Evolutionary conservation across 2,797 vertebrate genomes (phyloP).

Genomic region (Cyprinodon diabolis): DNA sequence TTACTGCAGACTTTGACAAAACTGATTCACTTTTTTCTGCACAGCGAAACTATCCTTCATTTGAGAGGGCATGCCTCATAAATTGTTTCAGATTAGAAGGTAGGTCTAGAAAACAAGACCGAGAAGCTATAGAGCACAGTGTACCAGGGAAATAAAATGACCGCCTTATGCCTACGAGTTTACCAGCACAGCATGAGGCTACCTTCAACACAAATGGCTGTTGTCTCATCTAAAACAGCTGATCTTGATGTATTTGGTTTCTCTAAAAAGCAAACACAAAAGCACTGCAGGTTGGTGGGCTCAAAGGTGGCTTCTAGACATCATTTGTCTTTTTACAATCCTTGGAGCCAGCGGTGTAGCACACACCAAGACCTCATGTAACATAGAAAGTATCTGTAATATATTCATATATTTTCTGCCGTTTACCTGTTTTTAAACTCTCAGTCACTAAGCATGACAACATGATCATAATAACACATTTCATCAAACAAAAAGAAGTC

Average conservation of each 20-base stretch:
- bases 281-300: constrained; percentile 53
- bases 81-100: constrained; percentile 40
- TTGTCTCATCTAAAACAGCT: constrained; percentile 36
- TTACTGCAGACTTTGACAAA: constrained; percentile 53
- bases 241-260: constrained; percentile 68
- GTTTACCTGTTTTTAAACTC: constrained; percentile 71
- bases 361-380: constrained; percentile 42
- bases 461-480: constrained; percentile 84
- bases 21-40: constrained; percentile 42
- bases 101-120: constrained; percentile 41
- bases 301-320: constrained; percentile 37
- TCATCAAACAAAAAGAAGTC: constrained; percentile 81
- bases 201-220: constrained; percentile 32
- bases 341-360: constrained; percentile 39
- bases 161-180: constrained; percentile 26
- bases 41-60: constrained; percentile 46
- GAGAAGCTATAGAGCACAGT: constrained; percentile 26
- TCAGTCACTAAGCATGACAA: constrained; percentile 81
- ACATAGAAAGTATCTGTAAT: constrained; percentile 63
- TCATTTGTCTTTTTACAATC: constrained; percentile 30
- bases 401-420: constrained; percentile 44
- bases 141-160: constrained; percentile 32
- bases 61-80: constrained; percentile 27
- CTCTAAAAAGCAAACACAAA: constrained; percentile 71
- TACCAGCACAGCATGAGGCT: constrained; percentile 30